These are phyloP conservation scores for Conomelus anceps DNA, from an alignment of 2,888 invertebrate genomes.

Conservation along the genomic window DNA sequence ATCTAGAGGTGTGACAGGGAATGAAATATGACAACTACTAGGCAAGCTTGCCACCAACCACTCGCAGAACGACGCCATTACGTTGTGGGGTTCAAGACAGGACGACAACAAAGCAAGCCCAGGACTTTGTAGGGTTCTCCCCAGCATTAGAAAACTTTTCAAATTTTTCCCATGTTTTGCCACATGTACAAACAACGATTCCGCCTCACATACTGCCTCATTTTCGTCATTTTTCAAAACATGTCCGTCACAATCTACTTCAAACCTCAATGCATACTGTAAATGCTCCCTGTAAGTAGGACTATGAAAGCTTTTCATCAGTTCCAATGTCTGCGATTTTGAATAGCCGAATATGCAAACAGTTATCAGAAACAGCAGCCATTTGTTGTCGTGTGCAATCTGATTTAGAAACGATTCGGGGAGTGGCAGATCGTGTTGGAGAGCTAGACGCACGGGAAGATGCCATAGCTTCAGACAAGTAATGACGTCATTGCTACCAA, in stretches of 20 bases:
- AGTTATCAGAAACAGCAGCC: constrained; percentile 63
- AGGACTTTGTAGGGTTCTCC: not conserved
- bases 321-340: constrained; percentile 48
- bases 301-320: not conserved
- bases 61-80: constrained; percentile 6
- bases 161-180: not conserved
- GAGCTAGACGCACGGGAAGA: constrained; percentile 54
- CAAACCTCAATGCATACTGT: not conserved
- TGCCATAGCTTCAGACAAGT: not conserved
- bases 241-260: not conserved
- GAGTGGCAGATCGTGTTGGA: constrained; percentile 49
- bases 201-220: not conserved
- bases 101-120: not conserved
- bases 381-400: constrained; percentile 55
- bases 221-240: not conserved
- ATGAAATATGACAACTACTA: not conserved
- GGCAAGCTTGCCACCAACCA: constrained; percentile 18
- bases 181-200: not conserved
- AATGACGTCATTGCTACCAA: not conserved
- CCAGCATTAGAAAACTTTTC: not conserved
- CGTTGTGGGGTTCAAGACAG: not conserved
- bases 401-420: constrained; percentile 54
- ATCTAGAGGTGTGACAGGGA: not conserved
- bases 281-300: not conserved
- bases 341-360: constrained; percentile 66